Evolutionary conservation across 1,140 invertebrate species (phyloP), one percentile per base, ranked within the genome.

Genomic region (Bombus soroeensis): DNA sequence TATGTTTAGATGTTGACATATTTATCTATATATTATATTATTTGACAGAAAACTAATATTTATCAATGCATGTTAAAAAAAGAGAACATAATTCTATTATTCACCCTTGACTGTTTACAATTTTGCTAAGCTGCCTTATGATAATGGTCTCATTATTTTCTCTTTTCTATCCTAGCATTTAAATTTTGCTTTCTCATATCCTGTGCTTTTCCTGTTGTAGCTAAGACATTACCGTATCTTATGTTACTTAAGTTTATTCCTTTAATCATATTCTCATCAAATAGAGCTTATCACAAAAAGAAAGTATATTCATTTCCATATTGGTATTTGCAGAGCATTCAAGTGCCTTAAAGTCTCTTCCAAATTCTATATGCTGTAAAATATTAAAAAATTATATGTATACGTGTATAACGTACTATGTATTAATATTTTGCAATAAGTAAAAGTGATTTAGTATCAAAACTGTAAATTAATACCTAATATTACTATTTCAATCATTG

Each of bases 301-400:
- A 76, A 83, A 72, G 9, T 71, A 10, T 18, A 78, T 59, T 89
- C 62, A 72, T 86, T 84, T 87, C 83, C 59, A 88, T 83, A 87
- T 90, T 85, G 47, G 84, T 88, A 90, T 71, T 71, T 85, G 66
- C 79, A 84, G 79, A 87, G n/a, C 78, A 89, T 85, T 79, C 59
- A 72, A 87, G 92, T 93, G 92, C 92, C 92, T 94, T 94, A 72
- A 72, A 88, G 82, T 87, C 41, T 89, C 76, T 92, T 87, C 72
- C 86, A 74, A 85, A 68, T 79, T 91, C 32, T 43, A 41, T 81
- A 66, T 81, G 78, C 37, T 71, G 72, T 86, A 88, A 74, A 62
- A 87, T 37, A 78, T 87, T 83, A 74, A 86, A 75, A 12, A 82
- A 59, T 88, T 83, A 86, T 90, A 62, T 89, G 77, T 76, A 59